phyloP scores from a whole-genome alignment of 2,113 vertebrate species.

The Petroica traversi region DNA sequence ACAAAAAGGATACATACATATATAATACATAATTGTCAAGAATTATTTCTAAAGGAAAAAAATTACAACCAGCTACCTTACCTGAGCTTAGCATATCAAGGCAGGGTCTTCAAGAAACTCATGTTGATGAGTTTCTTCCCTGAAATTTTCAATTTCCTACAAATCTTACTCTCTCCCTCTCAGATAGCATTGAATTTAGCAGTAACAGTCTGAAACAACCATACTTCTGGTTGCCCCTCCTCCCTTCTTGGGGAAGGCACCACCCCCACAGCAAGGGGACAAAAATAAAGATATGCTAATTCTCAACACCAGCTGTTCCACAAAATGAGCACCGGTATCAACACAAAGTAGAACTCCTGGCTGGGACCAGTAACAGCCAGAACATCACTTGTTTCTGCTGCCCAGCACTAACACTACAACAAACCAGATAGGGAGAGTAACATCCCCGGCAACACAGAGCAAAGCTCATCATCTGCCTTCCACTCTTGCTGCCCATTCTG shows the following conservation, averaged over 20 bases:
- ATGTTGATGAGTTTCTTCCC: background rate
- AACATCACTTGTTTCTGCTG: background rate
- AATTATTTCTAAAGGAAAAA: background rate
- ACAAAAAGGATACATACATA: background rate
- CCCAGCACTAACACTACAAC: background rate
- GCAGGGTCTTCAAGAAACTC: background rate
- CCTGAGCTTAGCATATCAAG: background rate
- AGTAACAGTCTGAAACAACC: rapidly evolving
- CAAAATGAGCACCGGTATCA: background rate
- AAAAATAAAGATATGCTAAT: background rate
- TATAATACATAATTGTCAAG: background rate
- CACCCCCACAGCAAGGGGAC: background rate
- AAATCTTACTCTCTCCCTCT: background rate
- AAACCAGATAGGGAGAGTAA: background rate
- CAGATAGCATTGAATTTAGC: rapidly evolving
- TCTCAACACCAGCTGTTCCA: background rate
- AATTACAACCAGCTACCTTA: background rate
- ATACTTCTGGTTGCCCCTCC: rapidly evolving
- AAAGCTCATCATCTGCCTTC: background rate
- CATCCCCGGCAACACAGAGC: background rate
- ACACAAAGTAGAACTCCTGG: background rate
- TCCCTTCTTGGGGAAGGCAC: background rate
- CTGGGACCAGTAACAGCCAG: background rate
- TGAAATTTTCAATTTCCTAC: background rate
- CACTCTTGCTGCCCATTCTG: background rate